These are phyloP conservation scores for Melozone crissalis DNA, from an alignment of 2,113 vertebrate genomes.

Conservation along the genomic window DNA sequence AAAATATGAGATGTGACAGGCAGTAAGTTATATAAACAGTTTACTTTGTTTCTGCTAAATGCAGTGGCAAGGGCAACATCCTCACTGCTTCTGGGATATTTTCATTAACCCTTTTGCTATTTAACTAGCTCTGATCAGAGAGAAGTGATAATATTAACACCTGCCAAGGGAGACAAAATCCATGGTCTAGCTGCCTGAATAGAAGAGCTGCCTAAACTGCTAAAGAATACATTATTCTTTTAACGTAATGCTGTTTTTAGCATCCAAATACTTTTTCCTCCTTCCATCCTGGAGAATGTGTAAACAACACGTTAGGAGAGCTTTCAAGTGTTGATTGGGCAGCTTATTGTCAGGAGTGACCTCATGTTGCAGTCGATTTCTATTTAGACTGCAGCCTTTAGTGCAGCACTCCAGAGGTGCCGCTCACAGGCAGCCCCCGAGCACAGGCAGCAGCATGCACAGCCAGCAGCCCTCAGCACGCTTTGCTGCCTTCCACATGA, in stretches of 20 bases:
- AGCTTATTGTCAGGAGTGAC: constrained; percentile 72
- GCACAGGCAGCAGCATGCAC: constrained; percentile 75
- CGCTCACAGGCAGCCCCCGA: neutral
- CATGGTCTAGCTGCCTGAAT: neutral
- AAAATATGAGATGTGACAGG: neutral
- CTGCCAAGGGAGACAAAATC: neutral
- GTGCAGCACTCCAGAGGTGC: constrained; percentile 83
- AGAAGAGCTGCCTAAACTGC: neutral
- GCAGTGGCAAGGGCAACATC: neutral
- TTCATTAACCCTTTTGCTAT: neutral
- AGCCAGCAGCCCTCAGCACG: constrained; percentile 50
- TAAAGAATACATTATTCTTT: neutral
- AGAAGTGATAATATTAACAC: neutral
- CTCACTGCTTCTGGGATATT: neutral
- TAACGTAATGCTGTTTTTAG: neutral
- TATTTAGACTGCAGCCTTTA: constrained; percentile 79
- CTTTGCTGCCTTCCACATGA: constrained; percentile 44
- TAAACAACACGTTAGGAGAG: constrained; percentile 11
- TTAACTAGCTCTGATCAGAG: neutral
- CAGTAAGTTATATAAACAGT: neutral
- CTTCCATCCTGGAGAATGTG: neutral
- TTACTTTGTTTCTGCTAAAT: neutral
- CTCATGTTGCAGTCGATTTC: constrained; percentile 74
- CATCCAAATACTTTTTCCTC: neutral
- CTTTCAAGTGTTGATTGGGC: constrained; percentile 69